Conservation (phyloP, 2,888 invertebrate species). For the Hydriomena furcata region DNA sequence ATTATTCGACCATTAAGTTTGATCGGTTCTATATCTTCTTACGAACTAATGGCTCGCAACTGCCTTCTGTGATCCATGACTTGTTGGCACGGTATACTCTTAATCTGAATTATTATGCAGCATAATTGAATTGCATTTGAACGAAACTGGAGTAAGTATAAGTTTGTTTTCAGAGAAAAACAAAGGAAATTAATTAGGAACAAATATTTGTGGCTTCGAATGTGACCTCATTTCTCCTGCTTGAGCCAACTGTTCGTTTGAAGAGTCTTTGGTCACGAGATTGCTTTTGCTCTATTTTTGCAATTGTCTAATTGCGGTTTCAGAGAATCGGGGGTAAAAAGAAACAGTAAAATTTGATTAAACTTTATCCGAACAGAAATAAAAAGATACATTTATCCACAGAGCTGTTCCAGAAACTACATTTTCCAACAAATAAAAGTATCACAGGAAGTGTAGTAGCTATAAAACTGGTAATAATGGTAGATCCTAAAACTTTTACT, state of each 20-base stretch:
- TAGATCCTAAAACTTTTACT: conserved; percentile 3
- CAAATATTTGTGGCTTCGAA: conserved; percentile 39
- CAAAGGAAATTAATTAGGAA: conserved; percentile 42
- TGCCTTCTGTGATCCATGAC: conserved; percentile 47
- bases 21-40: conserved; percentile 15
- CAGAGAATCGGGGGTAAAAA: background rate
- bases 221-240: conserved; percentile 12
- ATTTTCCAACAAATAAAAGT: background rate
- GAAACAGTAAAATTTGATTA: too few relatives aligned
- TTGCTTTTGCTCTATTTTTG: conserved; percentile 24
- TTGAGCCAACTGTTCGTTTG: too few relatives aligned
- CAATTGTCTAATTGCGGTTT: background rate
- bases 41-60: conserved; percentile 41
- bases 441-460: background rate
- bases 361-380: too few relatives aligned
- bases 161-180: conserved; percentile 50
- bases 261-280: conserved; percentile 40
- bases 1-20: conserved; percentile 22
- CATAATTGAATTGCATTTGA: conserved; percentile 35
- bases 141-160: conserved; percentile 60
- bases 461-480: background rate
- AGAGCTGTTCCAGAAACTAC: background rate
- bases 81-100: conserved; percentile 43
- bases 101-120: conserved; percentile 22
- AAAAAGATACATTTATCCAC: too few relatives aligned